Evolutionary conservation across 2,888 invertebrate genomes (phyloP).

Genomic region (Acanthosoma haemorrhoidale): DNA sequence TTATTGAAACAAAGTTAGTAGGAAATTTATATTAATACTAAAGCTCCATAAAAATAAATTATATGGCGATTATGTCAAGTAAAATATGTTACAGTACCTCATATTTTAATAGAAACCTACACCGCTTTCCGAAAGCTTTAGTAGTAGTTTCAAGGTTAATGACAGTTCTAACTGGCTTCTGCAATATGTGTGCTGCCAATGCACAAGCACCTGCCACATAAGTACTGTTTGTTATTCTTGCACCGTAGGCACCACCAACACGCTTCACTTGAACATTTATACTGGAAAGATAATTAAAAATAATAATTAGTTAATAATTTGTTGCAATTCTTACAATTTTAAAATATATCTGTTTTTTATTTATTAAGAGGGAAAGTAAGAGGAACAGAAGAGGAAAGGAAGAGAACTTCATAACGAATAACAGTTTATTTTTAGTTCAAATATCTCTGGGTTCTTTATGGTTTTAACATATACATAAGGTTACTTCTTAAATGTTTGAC

Average conservation of each 20-base stretch:
- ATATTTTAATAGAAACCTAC: slow-evolving; percentile 42
- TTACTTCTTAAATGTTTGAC: too few species aligned
- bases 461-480: too few species aligned
- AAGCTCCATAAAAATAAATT: slow-evolving; percentile 35
- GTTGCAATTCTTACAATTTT: too few species aligned
- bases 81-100: slow-evolving; percentile 40
- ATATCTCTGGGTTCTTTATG: too few species aligned
- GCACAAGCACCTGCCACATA: slow-evolving; percentile 47
- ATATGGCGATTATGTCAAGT: slow-evolving; percentile 22
- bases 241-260: slow-evolving; percentile 50
- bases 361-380: too few species aligned
- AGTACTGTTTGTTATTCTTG: slow-evolving; percentile 47
- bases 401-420: too few species aligned
- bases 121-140: slow-evolving; percentile 44
- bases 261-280: slow-evolving; percentile 47
- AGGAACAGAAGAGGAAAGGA: too few species aligned
- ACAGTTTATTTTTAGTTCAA: too few species aligned
- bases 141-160: slow-evolving; percentile 47
- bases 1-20: too few species aligned
- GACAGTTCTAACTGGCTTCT: slow-evolving; percentile 46
- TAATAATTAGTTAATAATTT: not conserved
- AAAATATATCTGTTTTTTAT: too few species aligned
- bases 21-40: too few species aligned
- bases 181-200: slow-evolving; percentile 45
- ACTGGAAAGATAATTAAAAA: slow-evolving; percentile 40